A percentile compares a stretch with the other conserved stretches of the same genome.
Conservation (phyloP, 2,888 invertebrate species). For the Allophyes oxyacanthae region DNA sequence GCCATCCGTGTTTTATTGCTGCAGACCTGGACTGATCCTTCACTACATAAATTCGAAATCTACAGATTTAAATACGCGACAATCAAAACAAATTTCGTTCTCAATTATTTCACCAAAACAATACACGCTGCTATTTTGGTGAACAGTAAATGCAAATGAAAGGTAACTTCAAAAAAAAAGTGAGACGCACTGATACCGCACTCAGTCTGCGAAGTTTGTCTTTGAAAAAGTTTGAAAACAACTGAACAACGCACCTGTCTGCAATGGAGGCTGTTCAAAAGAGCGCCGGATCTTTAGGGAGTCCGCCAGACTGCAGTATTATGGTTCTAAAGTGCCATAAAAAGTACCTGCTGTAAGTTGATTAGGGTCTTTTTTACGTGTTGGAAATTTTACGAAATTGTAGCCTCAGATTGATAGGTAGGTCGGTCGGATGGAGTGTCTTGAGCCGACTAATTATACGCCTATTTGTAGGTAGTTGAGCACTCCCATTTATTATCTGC, state of each 20-base stretch:
- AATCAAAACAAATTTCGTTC: neutral
- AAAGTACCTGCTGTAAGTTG: conserved; percentile 13
- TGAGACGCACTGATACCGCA: conserved; percentile 51
- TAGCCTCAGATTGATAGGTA: no score
- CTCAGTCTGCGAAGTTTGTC: conserved; percentile 80
- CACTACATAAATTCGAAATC: no score
- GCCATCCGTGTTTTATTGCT: no score
- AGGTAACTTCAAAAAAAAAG: conserved; percentile 45
- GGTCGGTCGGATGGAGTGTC: no score
- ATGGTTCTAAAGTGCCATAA: conserved; percentile 14
- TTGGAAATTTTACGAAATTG: no score
- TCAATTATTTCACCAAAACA: conserved; percentile 12
- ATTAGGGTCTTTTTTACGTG: conserved; percentile 5
- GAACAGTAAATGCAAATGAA: conserved; percentile 46
- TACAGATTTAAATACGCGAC: no score
- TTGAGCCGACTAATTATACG: no score
- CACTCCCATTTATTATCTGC: no score
- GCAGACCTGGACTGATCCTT: no score
- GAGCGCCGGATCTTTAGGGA: conserved; percentile 62
- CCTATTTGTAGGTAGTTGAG: no score
- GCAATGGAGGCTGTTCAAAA: conserved; percentile 72
- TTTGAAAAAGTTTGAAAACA: conserved; percentile 76
- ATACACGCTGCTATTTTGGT: conserved; percentile 8
- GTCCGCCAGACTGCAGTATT: conserved; percentile 25
- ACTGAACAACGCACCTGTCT: conserved; percentile 73